Base-by-base conservation (phyloP, 2,888 invertebrate species). In the Chironomus tentans region DNA sequence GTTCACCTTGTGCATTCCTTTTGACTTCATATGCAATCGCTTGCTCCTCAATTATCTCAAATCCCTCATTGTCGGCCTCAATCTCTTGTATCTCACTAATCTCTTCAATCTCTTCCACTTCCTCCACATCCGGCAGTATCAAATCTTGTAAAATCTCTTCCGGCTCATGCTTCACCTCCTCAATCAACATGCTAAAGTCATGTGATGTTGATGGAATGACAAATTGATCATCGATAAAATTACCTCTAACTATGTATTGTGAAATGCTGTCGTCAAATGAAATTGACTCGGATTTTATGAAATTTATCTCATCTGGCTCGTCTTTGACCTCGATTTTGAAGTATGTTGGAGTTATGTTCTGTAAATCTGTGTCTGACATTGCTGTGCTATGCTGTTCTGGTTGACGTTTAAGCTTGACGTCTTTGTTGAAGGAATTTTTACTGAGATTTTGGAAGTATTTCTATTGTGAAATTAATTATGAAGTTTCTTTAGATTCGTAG, bases 1-100 rank as follows among this genome's bases (percentile, higher is more conserved):
- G 65, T 65, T 65, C 65, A 65, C 65, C 65, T 65, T 65, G 65
- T 21, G 65, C 22, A 65, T 65, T 65, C 21, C 65, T 65, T 24
- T 21, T 65, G 12, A 65, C 24, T 65, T 65, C 65, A 65, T 65
- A 65, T 22, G 24, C 65, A 21, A 65, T 13, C 13, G 65, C 13
- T 24, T 21, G 21, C 12, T 65, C 65, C 21, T 65, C 65, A 24
- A 65, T 24, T 21, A 65, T 65, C 21, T 65, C 56, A 56, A 56
- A 56, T 18, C 56, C 56, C 18, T 56, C 56, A 56, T 56, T 56
- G 3, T 56, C 56, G 1, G n/a, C 56, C 38, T 38, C 38, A 15
- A 56, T 18, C 18, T 56, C 15, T 18, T 56, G 56, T 15, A 56
- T 15, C n/a, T 15, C 56, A 56, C 15, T 56, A 2, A 56, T 56